Conservation (phyloP, 1,140 invertebrate genomes). For the Goniozus legneri region DNA sequence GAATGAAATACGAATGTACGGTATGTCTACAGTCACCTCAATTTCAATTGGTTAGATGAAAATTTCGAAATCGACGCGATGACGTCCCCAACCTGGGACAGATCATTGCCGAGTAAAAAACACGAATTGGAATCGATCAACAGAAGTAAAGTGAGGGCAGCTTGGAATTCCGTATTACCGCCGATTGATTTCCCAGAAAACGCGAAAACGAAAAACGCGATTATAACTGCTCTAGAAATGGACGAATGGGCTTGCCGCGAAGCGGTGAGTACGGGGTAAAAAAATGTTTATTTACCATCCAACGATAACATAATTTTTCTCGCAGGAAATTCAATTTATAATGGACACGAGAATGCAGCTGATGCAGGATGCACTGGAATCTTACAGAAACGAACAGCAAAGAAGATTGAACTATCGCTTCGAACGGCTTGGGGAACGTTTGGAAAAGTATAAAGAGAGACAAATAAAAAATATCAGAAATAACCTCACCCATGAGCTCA, state of each 20-base stretch:
- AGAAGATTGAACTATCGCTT: slow-evolving; percentile 41
- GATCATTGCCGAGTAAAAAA: slow-evolving; percentile 61
- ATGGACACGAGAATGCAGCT: slow-evolving; percentile 57
- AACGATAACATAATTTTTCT: slow-evolving; percentile 6
- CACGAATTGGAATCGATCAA: slow-evolving; percentile 66
- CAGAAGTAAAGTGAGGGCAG: slow-evolving; percentile 56
- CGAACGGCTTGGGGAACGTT: slow-evolving; percentile 21
- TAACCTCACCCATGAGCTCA: slow-evolving; percentile 51
- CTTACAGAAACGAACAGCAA: slow-evolving; percentile 49
- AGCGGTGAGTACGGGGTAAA: slow-evolving; percentile 44
- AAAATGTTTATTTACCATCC: slow-evolving; percentile 3
- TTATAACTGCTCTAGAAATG: slow-evolving; percentile 62
- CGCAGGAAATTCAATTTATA: slow-evolving; percentile 62
- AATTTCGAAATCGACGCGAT: slow-evolving; percentile 47
- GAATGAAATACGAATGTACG: neutral
- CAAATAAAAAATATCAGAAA: slow-evolving; percentile 31
- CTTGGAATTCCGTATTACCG: slow-evolving; percentile 59
- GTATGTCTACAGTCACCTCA: neutral
- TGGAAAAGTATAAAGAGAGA: slow-evolving; percentile 25
- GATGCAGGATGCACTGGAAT: slow-evolving; percentile 47
- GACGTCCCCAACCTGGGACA: slow-evolving; percentile 51
- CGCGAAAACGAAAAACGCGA: slow-evolving; percentile 54
- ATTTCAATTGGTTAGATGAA: slow-evolving; percentile 22
- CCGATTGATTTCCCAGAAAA: slow-evolving; percentile 53
- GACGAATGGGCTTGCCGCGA: slow-evolving; percentile 67